Percentiles rank a stretch among this genome's conserved stretches.
These are phyloP conservation scores for Xiphias gladius DNA, from an alignment of 2,113 vertebrate genomes.

Conservation along the genomic window DNA sequence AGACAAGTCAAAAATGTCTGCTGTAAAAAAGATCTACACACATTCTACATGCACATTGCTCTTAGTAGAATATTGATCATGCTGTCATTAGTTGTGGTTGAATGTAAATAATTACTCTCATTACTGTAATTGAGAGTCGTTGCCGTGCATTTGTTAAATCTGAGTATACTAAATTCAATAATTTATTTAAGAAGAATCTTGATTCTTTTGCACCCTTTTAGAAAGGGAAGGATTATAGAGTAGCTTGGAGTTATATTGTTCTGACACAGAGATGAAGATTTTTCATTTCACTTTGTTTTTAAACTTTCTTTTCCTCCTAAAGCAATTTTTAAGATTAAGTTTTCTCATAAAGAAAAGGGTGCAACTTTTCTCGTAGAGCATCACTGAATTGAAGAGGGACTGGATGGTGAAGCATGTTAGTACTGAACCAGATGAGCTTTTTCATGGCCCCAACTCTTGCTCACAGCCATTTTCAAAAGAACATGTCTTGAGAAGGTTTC, in stretches of 20 bases:
- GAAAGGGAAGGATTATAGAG: slow-evolving; percentile 34
- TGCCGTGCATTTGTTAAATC: slow-evolving; percentile 7
- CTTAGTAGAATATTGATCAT: slow-evolving; percentile 23
- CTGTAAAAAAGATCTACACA: neutral
- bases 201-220: slow-evolving; percentile 6
- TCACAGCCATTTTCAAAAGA: slow-evolving; percentile 4
- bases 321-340: slow-evolving; percentile 31
- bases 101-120: slow-evolving; percentile 22
- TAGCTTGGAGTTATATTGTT: slow-evolving; percentile 16
- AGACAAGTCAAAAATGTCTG: slow-evolving; percentile 1
- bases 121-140: slow-evolving; percentile 8
- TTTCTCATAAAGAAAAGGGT: slow-evolving; percentile 37
- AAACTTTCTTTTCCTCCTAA: slow-evolving; percentile 29
- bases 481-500: neutral
- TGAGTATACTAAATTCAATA: slow-evolving; percentile 5
- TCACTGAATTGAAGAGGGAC: slow-evolving; percentile 5
- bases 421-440: neutral
- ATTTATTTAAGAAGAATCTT: slow-evolving; percentile 4
- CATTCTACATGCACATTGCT: neutral
- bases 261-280: slow-evolving; percentile 13
- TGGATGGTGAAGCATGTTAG: neutral
- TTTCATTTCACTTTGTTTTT: slow-evolving; percentile 42
- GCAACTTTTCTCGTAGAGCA: slow-evolving; percentile 24
- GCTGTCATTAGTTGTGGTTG: slow-evolving; percentile 4
- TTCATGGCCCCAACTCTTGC: neutral